Evolutionary conservation across 2,113 vertebrate genomes (phyloP), one percentile per base, ranked within the genome.

Genomic region (Rhinogobius similis): DNA sequence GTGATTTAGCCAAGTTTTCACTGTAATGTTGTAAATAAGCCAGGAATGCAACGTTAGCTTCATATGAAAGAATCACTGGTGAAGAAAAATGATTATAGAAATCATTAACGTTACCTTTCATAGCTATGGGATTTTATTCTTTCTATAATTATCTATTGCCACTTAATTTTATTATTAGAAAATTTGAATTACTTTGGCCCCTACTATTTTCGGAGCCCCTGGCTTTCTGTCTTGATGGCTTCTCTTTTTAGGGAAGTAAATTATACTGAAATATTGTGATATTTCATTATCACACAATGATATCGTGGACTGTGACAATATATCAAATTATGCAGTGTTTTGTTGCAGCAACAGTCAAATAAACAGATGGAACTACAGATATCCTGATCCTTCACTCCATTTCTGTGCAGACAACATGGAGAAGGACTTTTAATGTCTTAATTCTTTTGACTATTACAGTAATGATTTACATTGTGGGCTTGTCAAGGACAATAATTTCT

Each of bases 31-130:
- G 58, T 61, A n/a, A 13, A 38, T 1, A n/a, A 38, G 29, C 10
- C 58, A 61, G 9, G 4, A n/a, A 58, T 9, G 26, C 24, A 58
- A 1, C 16, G 55, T 20, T 58, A 58, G 55, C 58, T 61, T 36
- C 14, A 26, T 55, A 26, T 5, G 14, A 26, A 0, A 11, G 10
- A 61, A 61, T n/a, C 20, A 38, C 5, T 18, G 26, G 14, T 29
- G 18, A 10, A 36, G 20, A n/a, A n/a, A 56, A 23, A 61, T 62
- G 16, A n/a, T 55, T 23, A 43, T 20, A 10, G 3, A 27, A 66
- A 84, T 83, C 81, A 70, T 82, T n/a, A n/a, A n/a, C n/a, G n/a
- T n/a, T 86, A 74, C 65, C 32, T 67, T 71, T 48, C 68, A 68
- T 62, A 65, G 62, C 36, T 72, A 68, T 83, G 72, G 18, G 20